Conservation (phyloP, 2,888 invertebrate species). For the Luperina testacea region DNA sequence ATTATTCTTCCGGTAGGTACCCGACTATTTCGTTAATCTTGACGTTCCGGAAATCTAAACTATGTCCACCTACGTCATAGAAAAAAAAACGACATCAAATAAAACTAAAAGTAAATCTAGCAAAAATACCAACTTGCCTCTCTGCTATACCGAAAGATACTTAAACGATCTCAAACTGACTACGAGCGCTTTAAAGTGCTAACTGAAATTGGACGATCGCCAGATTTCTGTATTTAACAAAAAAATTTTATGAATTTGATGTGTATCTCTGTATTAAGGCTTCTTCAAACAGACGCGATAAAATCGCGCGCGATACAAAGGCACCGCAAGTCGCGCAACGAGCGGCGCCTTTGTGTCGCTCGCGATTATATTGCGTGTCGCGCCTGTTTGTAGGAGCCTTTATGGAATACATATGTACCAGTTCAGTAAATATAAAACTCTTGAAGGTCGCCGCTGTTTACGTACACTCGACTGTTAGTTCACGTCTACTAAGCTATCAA, state of each 20-base stretch:
- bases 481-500: neutral
- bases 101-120: neutral
- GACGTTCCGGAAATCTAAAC: neutral
- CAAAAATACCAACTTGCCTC: neutral
- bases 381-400: too few species aligned
- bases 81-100: neutral
- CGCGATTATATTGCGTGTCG: too few species aligned
- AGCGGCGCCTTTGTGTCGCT: too few species aligned
- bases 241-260: conserved; percentile 27
- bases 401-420: conserved; percentile 26
- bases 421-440: conserved; percentile 18
- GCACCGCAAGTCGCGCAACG: too few species aligned
- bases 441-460: conserved; percentile 47
- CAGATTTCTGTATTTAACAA: conserved; percentile 48
- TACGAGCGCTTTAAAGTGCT: conserved; percentile 33
- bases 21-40: neutral
- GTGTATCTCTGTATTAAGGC: conserved; percentile 40
- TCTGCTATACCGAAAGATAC: conserved; percentile 21
- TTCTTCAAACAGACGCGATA: too few species aligned
- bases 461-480: conserved; percentile 15
- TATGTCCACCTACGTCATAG: neutral
- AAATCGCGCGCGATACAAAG: too few species aligned
- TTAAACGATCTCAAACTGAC: conserved; percentile 8
- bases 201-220: conserved; percentile 46
- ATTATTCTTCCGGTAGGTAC: neutral